A percentile compares a stretch with the other conserved stretches of the same genome.
phyloP scores from a whole-genome alignment of 2,113 vertebrate genomes.

The Paratilapia polleni region DNA sequence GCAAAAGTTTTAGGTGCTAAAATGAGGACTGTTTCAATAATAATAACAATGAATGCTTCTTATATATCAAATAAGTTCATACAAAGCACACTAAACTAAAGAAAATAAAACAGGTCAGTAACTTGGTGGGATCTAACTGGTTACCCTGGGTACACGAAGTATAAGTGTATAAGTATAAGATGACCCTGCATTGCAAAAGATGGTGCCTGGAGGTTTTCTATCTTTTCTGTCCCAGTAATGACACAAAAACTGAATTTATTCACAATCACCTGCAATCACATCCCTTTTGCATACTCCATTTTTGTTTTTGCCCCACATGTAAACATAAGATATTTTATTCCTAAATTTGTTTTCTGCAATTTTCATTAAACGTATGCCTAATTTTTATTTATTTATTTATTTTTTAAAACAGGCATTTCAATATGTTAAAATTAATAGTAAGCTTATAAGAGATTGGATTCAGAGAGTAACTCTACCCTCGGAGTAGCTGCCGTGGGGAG shows the following conservation, averaged over 20 bases:
- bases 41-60: background rate
- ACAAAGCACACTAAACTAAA: background rate
- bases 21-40: background rate
- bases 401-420: slow-evolving; percentile 52
- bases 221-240: background rate
- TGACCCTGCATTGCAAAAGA: background rate
- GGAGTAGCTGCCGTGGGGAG: background rate
- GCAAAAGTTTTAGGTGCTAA: background rate
- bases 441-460: slow-evolving; percentile 57
- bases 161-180: background rate
- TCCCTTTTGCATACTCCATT: background rate
- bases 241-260: background rate
- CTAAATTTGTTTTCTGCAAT: slow-evolving; percentile 20
- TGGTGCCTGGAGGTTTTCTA: background rate
- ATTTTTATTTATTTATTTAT: too few species aligned
- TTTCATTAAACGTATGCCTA: slow-evolving; percentile 48
- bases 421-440: slow-evolving; percentile 57
- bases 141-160: background rate
- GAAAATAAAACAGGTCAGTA: background rate
- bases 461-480: slow-evolving; percentile 27
- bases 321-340: slow-evolving; percentile 1
- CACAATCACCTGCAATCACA: background rate
- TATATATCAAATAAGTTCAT: background rate
- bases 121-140: background rate
- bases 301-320: slow-evolving; percentile 10